Evolutionary conservation across 2,797 vertebrate species (phyloP), one percentile per base, ranked within the genome.

Genomic region (Anableps anableps): DNA sequence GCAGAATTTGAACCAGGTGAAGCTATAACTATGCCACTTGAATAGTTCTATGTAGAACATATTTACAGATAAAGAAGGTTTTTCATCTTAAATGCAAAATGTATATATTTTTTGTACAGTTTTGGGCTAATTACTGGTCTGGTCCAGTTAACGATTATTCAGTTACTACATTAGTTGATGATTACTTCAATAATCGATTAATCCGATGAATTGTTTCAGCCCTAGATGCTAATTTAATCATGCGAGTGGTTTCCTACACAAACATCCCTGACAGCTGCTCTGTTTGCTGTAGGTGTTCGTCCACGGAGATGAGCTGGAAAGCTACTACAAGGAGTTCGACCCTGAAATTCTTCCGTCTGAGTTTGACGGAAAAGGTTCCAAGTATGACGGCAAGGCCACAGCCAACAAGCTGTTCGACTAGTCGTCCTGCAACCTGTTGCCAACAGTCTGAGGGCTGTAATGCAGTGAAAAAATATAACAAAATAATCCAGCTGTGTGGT

Each of bases 301-400:
- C 74, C 98, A 99, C 0, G 98, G 98, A 8, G 98, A 99, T 19
- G 98, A 99, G 90, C 94, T 99, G 87, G 97, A 98, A 3, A 92
- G 83, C 88, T 99, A 99, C 93, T 98, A 97, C 94, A 97, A 97
- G 90, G 98, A 99, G 94, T 97, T 99, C 0, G 97, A 99, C 0
- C 93, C 96, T 0, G 96, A 98, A 85, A 99, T 98, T 90, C 94
- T 99, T 81, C 99, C 99, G 0, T 89, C 96, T 1, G 98, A 99
- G 83, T 99, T 99, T 21, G 97, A 98, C 19, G 99, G 99, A 58
- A 98, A 96, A 72, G 92, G 95, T 53, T 92, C 97, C 81, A 97
- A 97, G 84, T 99, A 99, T 0, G 97, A 99, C 0, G 99, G 99
- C 92, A 98, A 97, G 90, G 96, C 90, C 1, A 93, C 89, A 0